Base-by-base conservation (phyloP, 64 coral and sea anemone species). In the Stylophora pistillata region DNA sequence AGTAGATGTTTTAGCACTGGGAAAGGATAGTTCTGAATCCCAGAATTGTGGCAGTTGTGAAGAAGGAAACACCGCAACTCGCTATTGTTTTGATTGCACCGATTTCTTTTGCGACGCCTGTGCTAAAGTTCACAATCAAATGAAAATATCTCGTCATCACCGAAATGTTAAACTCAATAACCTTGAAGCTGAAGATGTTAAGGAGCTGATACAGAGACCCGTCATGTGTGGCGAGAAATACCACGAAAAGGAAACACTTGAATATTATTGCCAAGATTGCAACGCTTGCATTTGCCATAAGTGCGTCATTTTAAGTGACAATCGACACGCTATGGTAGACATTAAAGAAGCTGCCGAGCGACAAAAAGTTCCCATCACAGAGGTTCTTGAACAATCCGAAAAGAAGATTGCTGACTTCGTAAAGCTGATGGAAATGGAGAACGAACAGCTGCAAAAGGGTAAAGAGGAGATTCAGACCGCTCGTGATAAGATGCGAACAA, bases 231-330 rank as follows among this genome's bases (percentile, higher is more conserved):
- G 61, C 28, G 57, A 88, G 60, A 76, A 69, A 69, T 78, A 88
- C 69, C 87, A 88, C 28, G 87, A 88, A 13, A n/a, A 75, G 15
- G 57, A 88, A 55, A 30, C 58, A 52, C 16, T 88, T 56, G 74
- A 78, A 56, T 88, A 76, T 65, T 88, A 78, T 78, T 88, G 87
- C 15, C 17, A 77, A 78, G 74, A 77, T 7, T 88, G 87, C 20
- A 69, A 78, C 52, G 60, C 66, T 53, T 54, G 29, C 1, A 78
- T 78, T 88, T 88, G 87, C 56, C 74, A 66, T 5, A 78, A 77
- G 21, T 88, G 87, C 56, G 59, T 27, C 20, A 26, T 77, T 6
- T 59, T 78, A 72, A 68, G 21, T 41, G 74, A 88, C 27, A 88
- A 78, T 33, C 72, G 63, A 33, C 87, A 88, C 59, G 31, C 20